Percentiles rank a stretch among this genome's conserved stretches.
These are phyloP conservation scores for Synergus japonicus DNA, from an alignment of 2,888 invertebrate species.

Conservation along the genomic window DNA sequence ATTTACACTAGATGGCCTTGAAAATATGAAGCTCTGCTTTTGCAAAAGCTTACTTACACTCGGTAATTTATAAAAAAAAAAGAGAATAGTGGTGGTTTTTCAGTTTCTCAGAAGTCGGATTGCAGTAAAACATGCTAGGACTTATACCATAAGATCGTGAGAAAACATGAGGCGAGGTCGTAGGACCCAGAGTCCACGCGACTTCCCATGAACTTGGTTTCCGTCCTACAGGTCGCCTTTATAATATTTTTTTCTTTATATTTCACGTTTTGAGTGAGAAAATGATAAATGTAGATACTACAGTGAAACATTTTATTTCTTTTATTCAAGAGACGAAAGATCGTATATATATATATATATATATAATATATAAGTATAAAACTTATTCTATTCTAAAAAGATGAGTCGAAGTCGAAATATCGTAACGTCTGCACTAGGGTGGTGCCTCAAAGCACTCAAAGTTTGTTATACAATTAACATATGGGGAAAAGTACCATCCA, in stretches of 20 bases:
- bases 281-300: background rate
- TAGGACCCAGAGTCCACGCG: slow-evolving; percentile 52
- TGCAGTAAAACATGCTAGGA: slow-evolving; percentile 1
- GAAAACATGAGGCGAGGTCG: slow-evolving; percentile 63
- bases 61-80: too few relatives aligned
- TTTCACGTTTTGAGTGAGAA: background rate
- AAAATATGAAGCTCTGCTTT: too few relatives aligned
- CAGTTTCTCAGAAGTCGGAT: background rate
- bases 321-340: background rate
- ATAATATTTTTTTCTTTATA: slow-evolving; percentile 1
- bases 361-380: background rate
- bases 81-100: background rate
- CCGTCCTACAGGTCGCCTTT: slow-evolving; percentile 2
- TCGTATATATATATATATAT: background rate
- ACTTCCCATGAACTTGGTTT: slow-evolving; percentile 11
- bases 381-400: too few relatives aligned
- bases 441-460: too few relatives aligned
- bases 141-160: slow-evolving; percentile 58
- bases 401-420: too few relatives aligned
- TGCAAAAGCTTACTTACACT: too few relatives aligned
- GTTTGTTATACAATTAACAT: too few relatives aligned
- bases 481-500: too few relatives aligned
- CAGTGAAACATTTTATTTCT: background rate
- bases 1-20: too few relatives aligned
- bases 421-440: too few relatives aligned